A percentile compares a stretch with the other conserved stretches of the same genome.
Evolutionary conservation across 2,888 invertebrate species (phyloP).

Genomic region (Napeogenes inachia): DNA sequence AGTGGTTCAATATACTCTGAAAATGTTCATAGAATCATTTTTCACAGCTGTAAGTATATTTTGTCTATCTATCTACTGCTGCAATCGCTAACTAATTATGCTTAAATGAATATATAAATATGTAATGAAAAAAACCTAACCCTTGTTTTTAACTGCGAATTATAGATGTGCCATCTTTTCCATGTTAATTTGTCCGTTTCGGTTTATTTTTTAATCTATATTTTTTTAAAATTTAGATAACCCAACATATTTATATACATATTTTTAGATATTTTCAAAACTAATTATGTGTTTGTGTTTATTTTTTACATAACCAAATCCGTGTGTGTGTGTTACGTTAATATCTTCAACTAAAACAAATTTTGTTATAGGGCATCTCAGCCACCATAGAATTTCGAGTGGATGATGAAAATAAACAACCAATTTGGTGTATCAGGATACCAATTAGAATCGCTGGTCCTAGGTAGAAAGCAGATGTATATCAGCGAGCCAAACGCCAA

Average conservation of each 20-base stretch:
- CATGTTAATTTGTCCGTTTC: no score
- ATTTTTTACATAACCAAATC: no score
- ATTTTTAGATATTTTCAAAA: no score
- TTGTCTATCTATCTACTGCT: background rate
- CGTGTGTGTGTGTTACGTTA: background rate
- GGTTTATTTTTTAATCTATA: background rate
- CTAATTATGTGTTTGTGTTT: no score
- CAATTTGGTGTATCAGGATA: conserved; percentile 34
- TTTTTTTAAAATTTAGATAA: background rate
- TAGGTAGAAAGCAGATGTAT: background rate
- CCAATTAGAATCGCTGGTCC: conserved; percentile 26
- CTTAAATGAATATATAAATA: no score
- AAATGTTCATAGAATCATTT: conserved; percentile 39
- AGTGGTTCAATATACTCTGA: conserved; percentile 38
- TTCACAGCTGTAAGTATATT: conserved; percentile 42
- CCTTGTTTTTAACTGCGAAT: no score
- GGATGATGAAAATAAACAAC: conserved; percentile 30
- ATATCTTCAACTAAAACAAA: background rate
- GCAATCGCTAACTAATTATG: background rate
- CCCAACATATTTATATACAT: no score
- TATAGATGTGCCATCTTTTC: no score
- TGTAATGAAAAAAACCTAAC: no score
- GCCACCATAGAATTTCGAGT: conserved; percentile 41
- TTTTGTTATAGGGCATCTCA: conserved; percentile 33
- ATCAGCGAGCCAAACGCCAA: conserved; percentile 1